A percentile compares a stretch with the other conserved stretches of the same genome.
These are phyloP conservation scores for Trialeurodes vaporariorum DNA, from an alignment of 1,140 invertebrate species.

Conservation along the genomic window DNA sequence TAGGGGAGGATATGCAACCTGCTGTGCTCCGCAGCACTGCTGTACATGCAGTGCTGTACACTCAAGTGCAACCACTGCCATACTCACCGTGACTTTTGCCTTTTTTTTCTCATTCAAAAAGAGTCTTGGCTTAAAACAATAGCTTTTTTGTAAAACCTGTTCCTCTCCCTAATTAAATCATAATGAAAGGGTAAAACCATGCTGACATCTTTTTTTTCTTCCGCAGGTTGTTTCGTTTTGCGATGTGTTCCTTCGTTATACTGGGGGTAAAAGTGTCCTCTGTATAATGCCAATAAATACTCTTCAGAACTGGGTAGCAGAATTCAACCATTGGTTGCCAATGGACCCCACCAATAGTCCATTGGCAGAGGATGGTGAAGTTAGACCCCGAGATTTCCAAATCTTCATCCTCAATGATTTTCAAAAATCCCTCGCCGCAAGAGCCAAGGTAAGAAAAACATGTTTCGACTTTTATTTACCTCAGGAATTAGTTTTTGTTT, in stretches of 20 bases:
- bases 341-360: conserved; percentile 35
- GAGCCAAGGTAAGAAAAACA: conserved; percentile 48
- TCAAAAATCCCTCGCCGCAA: conserved; percentile 77
- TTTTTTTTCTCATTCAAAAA: too few species aligned
- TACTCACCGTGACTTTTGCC: too few species aligned
- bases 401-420: conserved; percentile 87
- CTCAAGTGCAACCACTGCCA: too few species aligned
- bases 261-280: conserved; percentile 75
- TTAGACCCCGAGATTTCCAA: conserved; percentile 66
- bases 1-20: too few species aligned
- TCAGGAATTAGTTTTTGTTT: too few species aligned
- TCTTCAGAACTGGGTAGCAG: conserved; percentile 94
- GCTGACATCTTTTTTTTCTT: conserved; percentile 15
- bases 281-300: conserved; percentile 99
- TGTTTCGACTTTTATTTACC: too few species aligned
- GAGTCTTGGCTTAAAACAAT: too few species aligned
- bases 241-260: conserved; percentile 88
- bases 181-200: too few species aligned
- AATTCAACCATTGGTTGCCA: conserved; percentile 91
- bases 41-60: too few species aligned
- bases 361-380: conserved; percentile 43
- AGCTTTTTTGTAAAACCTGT: too few species aligned
- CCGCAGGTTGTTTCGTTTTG: conserved; percentile 73
- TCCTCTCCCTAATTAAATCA: too few species aligned
- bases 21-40: too few species aligned